Evolutionary conservation across 2,797 vertebrate genomes (phyloP).

Genomic region (Lagocephalus sceleratus): DNA sequence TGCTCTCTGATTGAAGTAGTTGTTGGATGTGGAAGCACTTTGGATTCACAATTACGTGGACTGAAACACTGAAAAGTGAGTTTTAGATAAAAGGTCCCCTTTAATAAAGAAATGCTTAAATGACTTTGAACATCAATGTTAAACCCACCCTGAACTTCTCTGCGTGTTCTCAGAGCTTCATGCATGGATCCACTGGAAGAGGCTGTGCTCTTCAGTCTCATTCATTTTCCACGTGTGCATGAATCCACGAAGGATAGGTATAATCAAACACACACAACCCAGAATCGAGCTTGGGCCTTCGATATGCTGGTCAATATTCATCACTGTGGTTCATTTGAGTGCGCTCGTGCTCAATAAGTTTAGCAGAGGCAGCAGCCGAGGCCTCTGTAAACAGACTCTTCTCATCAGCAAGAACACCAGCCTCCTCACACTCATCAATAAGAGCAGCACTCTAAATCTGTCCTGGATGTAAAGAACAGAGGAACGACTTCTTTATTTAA

Average conservation of each 20-base stretch:
- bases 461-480: slow-evolving; percentile 26
- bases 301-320: slow-evolving; percentile 62
- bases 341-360: slow-evolving; percentile 56
- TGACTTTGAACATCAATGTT: too few relatives aligned
- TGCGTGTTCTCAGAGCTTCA: slow-evolving; percentile 8
- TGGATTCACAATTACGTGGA: too few relatives aligned
- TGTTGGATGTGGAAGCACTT: too few relatives aligned
- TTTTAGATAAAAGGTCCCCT: too few relatives aligned
- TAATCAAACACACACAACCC: slow-evolving; percentile 3
- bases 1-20: too few relatives aligned
- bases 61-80: too few relatives aligned
- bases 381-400: slow-evolving; percentile 37
- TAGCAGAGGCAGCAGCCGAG: slow-evolving; percentile 46
- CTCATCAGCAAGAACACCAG: slow-evolving; percentile 20
- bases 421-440: slow-evolving; percentile 38
- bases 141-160: not conserved
- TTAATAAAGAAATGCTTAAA: too few relatives aligned
- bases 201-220: not conserved
- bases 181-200: slow-evolving; percentile 50
- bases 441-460: slow-evolving; percentile 25
- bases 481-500: slow-evolving; percentile 20
- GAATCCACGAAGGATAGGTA: slow-evolving; percentile 3
- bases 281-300: slow-evolving; percentile 22
- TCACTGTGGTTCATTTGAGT: slow-evolving; percentile 52
- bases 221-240: not conserved